Evolutionary conservation across 1,140 invertebrate genomes (phyloP).

Genomic region (Ceratosolen solmsi): DNA sequence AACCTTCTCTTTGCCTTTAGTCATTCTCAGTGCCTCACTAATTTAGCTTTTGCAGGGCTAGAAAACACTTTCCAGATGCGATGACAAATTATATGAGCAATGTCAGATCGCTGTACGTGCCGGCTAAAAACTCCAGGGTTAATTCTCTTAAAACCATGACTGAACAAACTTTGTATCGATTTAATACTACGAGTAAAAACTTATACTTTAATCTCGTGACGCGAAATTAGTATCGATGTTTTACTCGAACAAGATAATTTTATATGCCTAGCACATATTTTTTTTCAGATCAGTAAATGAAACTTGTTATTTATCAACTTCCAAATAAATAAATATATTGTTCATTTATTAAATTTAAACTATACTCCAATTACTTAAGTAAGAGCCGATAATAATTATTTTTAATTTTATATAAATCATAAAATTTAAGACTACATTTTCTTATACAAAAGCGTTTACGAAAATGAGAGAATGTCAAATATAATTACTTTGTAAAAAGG

Average conservation of each 20-base stretch:
- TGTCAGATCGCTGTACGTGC: background rate
- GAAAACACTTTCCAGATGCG: slow-evolving; percentile 1
- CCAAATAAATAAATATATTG: no score
- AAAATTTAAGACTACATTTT: no score
- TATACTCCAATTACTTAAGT: no score
- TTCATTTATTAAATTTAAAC: no score
- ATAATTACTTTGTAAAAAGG: no score
- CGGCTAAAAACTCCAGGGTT: background rate
- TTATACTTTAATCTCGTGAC: background rate
- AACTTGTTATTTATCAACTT: no score
- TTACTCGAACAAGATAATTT: slow-evolving; percentile 12
- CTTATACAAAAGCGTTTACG: no score
- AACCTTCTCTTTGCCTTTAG: background rate
- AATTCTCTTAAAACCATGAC: background rate
- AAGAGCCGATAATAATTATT: no score
- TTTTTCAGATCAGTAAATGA: background rate
- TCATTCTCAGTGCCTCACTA: background rate
- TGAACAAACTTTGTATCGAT: background rate
- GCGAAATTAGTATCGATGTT: slow-evolving; percentile 11
- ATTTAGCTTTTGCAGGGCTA: background rate
- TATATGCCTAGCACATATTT: background rate
- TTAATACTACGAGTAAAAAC: slow-evolving; percentile 14
- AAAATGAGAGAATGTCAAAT: no score
- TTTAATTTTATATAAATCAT: no score
- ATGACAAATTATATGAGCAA: slow-evolving; percentile 11